phyloP scores from a whole-genome alignment of 2,113 vertebrate genomes.

The Sinocyclocheilus anshuiensis region DNA sequence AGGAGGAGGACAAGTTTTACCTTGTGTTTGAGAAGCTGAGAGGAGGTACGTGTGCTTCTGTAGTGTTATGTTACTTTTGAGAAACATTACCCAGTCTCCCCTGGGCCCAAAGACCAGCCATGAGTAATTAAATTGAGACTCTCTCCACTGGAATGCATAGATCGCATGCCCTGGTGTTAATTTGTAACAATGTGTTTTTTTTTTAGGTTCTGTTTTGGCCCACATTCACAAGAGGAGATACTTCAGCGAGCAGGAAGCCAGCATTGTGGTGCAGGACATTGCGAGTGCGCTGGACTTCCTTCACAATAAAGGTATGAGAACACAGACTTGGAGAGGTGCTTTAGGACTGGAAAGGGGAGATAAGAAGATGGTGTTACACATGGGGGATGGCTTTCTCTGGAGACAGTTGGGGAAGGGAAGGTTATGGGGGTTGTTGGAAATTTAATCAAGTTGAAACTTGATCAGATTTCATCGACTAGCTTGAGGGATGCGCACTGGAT shows the following conservation, averaged over 20 bases:
- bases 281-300: constrained; percentile 94
- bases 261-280: constrained; percentile 93
- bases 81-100: constrained; percentile 4
- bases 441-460: not conserved
- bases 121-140: not conserved
- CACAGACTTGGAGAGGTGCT: not conserved
- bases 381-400: not conserved
- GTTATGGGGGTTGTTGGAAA: constrained; percentile 1
- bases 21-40: constrained; percentile 97
- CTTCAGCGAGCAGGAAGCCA: constrained; percentile 95
- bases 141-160: not conserved
- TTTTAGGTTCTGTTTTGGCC: constrained; percentile 89
- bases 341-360: not conserved
- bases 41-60: constrained; percentile 78
- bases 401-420: not conserved
- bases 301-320: constrained; percentile 90
- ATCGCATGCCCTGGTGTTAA: not conserved
- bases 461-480: too few species aligned
- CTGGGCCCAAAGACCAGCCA: not conserved
- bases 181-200: not conserved
- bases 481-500: too few species aligned
- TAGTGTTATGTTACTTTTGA: not conserved
- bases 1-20: constrained; percentile 98
- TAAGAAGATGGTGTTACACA: not conserved
- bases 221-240: constrained; percentile 92